Conservation (phyloP, 2,888 invertebrate genomes). For the Aphidius colemani region DNA sequence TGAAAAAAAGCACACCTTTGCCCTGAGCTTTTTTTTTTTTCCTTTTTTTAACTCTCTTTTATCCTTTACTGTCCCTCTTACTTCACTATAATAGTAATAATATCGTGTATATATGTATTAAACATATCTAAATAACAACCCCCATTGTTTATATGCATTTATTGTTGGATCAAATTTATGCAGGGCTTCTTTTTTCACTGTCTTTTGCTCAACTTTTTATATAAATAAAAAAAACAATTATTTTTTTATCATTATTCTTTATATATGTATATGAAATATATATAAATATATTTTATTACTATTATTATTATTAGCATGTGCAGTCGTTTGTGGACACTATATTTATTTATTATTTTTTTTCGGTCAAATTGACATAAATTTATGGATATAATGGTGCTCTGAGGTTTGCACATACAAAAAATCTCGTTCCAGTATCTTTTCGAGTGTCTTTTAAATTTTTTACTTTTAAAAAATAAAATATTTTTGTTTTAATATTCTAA, state of each 20-base stretch:
- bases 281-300: slow-evolving; percentile 7
- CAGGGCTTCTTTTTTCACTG: slow-evolving; percentile 39
- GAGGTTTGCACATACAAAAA: slow-evolving; percentile 3
- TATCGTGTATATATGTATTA: slow-evolving; percentile 45
- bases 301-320: slow-evolving; percentile 25
- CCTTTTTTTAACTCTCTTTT: too few relatives aligned
- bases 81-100: too few relatives aligned
- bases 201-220: slow-evolving; percentile 23
- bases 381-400: slow-evolving; percentile 24
- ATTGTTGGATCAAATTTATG: slow-evolving; percentile 43
- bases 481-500: slow-evolving; percentile 1
- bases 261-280: neutral
- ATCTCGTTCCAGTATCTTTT: slow-evolving; percentile 10
- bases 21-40: too few relatives aligned
- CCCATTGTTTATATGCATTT: slow-evolving; percentile 46
- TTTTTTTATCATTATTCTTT: slow-evolving; percentile 9
- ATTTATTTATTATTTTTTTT: neutral
- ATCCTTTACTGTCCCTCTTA: too few relatives aligned
- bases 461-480: slow-evolving; percentile 2
- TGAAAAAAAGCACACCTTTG: slow-evolving; percentile 21
- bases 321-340: slow-evolving; percentile 17
- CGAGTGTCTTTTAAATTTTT: neutral
- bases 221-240: neutral
- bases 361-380: slow-evolving; percentile 26
- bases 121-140: slow-evolving; percentile 29